A percentile compares a stretch with the other conserved stretches of the same genome.
phyloP scores from a whole-genome alignment of 2,888 invertebrate genomes.

The Caenorhabditis doughertyi region DNA sequence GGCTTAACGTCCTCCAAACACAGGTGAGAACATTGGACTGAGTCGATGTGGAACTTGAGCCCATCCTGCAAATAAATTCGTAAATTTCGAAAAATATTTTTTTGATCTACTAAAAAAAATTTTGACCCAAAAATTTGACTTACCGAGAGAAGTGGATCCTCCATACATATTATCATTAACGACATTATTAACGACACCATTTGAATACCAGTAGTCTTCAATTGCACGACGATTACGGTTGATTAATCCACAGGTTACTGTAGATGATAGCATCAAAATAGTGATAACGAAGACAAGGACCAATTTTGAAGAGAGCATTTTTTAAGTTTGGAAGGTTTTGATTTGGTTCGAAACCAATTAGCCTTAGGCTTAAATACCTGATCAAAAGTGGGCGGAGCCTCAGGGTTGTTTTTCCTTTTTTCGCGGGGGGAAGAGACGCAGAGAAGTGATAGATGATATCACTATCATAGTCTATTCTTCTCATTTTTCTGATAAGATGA shows the following conservation, averaged over 20 bases:
- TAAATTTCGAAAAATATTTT: too few species aligned
- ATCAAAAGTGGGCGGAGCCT: too few species aligned
- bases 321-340: background rate
- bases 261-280: conserved; percentile 6
- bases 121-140: too few species aligned
- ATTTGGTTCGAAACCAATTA: too few species aligned
- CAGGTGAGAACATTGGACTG: conserved; percentile 63
- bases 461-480: too few species aligned
- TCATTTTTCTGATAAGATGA: too few species aligned
- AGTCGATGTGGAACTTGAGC: conserved; percentile 58
- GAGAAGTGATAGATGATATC: too few species aligned
- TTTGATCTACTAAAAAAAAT: too few species aligned
- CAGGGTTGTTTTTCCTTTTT: too few species aligned
- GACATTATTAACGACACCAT: conserved; percentile 51
- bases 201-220: conserved; percentile 24
- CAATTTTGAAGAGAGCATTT: conserved; percentile 10
- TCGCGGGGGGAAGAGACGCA: too few species aligned
- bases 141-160: conserved; percentile 52
- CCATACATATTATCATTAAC: conserved; percentile 49
- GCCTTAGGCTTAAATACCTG: too few species aligned
- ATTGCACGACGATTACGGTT: conserved; percentile 13
- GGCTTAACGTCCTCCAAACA: conserved; percentile 56
- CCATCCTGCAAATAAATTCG: conserved; percentile 40
- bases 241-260: conserved; percentile 12
- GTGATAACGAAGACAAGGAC: background rate